These are phyloP conservation scores for Hydrozoanthus gracilis DNA, from an alignment of 92 coral and sea anemone species.

Conservation along the genomic window DNA sequence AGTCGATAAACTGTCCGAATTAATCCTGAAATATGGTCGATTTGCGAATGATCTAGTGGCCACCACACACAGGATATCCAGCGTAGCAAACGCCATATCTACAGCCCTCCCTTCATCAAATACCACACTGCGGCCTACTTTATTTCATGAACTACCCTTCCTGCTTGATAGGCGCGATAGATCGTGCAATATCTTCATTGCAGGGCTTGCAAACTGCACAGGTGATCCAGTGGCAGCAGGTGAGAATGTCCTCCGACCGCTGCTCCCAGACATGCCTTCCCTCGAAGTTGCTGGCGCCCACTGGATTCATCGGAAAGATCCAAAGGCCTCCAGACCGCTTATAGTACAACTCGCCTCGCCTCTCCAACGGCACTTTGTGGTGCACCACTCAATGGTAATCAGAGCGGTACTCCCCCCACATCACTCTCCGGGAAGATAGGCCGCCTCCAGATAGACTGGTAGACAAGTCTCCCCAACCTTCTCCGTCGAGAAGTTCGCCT, in stretches of 20 bases:
- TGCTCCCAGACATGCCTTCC: not conserved
- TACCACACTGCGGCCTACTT: no score
- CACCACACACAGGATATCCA: no score
- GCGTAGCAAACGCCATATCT: no score
- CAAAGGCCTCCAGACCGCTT: not conserved
- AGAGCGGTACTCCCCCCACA: not conserved
- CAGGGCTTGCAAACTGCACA: not conserved
- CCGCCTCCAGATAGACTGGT: not conserved
- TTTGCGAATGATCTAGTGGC: no score
- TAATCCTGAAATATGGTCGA: no score
- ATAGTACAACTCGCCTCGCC: not conserved
- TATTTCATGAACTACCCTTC: no score
- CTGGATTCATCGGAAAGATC: not conserved
- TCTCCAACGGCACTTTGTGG: not conserved
- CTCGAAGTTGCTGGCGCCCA: not conserved
- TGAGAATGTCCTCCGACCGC: not conserved
- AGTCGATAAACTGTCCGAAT: no score
- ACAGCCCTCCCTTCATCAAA: no score
- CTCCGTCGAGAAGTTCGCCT: no score
- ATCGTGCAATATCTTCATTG: not conserved
- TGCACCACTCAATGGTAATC: not conserved
- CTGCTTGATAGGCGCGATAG: not conserved
- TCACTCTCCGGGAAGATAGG: not conserved
- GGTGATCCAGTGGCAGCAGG: not conserved
- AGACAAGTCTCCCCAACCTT: not conserved